These are phyloP conservation scores for Creontiades dilutus DNA, from an alignment of 2,888 invertebrate genomes.

Conservation along the genomic window DNA sequence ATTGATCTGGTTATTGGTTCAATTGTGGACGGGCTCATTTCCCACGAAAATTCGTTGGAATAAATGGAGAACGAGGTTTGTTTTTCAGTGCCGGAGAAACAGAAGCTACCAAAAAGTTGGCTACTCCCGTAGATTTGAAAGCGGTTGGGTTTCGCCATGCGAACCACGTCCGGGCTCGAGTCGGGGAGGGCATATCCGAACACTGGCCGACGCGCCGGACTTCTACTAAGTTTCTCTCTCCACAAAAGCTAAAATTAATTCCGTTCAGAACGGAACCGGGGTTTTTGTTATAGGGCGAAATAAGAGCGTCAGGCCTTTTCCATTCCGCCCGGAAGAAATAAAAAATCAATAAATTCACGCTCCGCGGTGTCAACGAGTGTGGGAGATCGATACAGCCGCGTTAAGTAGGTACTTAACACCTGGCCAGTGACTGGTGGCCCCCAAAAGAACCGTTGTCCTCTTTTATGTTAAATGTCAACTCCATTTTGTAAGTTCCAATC, in stretches of 20 bases:
- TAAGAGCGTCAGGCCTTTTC: background rate
- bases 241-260: slow-evolving; percentile 4
- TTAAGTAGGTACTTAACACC: too few species aligned
- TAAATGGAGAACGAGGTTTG: too few species aligned
- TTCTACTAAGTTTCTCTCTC: background rate
- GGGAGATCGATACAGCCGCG: background rate
- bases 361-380: background rate
- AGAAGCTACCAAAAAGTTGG: slow-evolving; percentile 38
- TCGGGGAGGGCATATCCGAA: slow-evolving; percentile 11
- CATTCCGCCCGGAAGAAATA: background rate
- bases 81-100: background rate
- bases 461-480: too few species aligned
- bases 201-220: background rate
- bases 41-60: too few species aligned
- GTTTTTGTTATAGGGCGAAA: background rate
- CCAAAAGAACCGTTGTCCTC: too few species aligned
- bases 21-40: too few species aligned
- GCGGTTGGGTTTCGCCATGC: slow-evolving; percentile 39
- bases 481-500: too few species aligned
- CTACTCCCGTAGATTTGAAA: slow-evolving; percentile 38
- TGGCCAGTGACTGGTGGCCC: too few species aligned
- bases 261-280: background rate
- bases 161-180: slow-evolving; percentile 33
- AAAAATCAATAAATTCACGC: slow-evolving; percentile 3
- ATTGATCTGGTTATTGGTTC: too few species aligned